These are phyloP conservation scores for Connochaetes taurinus DNA, from an alignment of 2,113 vertebrate genomes.

Conservation along the genomic window DNA sequence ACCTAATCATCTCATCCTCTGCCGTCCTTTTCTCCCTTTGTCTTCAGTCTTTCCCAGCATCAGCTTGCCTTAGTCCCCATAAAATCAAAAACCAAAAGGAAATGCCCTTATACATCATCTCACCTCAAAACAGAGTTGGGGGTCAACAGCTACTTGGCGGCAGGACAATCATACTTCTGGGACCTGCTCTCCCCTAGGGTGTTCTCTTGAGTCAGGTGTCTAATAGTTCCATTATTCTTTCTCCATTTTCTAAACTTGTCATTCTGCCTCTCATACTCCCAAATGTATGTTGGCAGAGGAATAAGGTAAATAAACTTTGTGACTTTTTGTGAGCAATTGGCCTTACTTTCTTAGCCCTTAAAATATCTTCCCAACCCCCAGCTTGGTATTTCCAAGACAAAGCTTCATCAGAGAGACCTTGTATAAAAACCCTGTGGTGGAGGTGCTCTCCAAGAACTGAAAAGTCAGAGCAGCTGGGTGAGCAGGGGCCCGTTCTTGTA, in stretches of 20 bases:
- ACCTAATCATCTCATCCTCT: background rate
- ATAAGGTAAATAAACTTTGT: background rate
- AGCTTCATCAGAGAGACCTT: background rate
- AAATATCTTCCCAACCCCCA: background rate
- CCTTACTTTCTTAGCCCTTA: background rate
- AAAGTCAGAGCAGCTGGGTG: background rate
- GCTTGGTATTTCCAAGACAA: background rate
- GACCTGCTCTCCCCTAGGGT: background rate
- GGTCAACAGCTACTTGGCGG: background rate
- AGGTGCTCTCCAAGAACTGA: background rate
- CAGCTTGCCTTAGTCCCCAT: background rate
- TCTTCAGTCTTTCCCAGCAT: background rate
- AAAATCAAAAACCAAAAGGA: slow-evolving; percentile 19
- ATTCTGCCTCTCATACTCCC: background rate
- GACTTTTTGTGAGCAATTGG: background rate
- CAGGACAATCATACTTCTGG: background rate
- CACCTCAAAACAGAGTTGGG: background rate
- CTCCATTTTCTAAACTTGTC: background rate
- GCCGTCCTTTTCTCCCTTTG: background rate
- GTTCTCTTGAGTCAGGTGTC: background rate
- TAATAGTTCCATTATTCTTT: background rate
- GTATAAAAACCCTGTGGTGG: background rate
- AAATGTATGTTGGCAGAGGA: too few species aligned
- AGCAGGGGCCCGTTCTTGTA: background rate
- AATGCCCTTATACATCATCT: background rate